Base-by-base conservation (phyloP, 2,888 invertebrate species). In the Rhyacophila evoluta region DNA sequence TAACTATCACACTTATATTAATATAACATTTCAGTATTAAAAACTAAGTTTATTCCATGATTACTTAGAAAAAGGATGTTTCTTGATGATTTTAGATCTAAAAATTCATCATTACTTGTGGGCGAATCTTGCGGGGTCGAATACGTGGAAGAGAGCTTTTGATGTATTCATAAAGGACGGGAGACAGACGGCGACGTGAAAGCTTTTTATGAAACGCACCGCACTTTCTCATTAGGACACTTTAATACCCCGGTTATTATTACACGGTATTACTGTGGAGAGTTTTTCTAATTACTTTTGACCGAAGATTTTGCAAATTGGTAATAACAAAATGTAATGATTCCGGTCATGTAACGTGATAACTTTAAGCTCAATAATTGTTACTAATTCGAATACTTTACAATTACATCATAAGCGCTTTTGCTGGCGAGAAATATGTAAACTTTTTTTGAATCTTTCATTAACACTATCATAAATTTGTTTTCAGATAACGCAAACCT, bases 121-220 rank as follows among this genome's bases (percentile, higher is more conserved):
- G 55, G 19, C 55, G 55, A 55, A 25, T 55, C 19, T 19, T 4
- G 15, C 25, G 55, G 55, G 1, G 55, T 2, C 55, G 55, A 55
- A 19, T 55, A 19, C 10, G 15, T 25, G 8, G 55, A 55, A 19
- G 1, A 55, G 55, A 55, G 55, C 67, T 67, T 74, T 74, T 73
- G 67, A 77, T 73, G 73, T 74, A 78, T 72, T 78, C 78, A 78
- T 78, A 78, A 78, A 78, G 74, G 55, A 12, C 19, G 55, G 55
- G 55, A 55, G 55, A 55, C 55, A 55, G 55, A 55, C 29, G 36
- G 37, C 38, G 39, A 19, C 74, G 27, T 74, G 41, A 38, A 27
- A 38, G 74, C 41, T 74, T 41, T 41, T 74, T 41, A 69, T 55
- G 55, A 55, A 55, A 55, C 55, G 55, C 55, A 55, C 55, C 55